Percentiles rank a stretch among this genome's conserved stretches.
phyloP scores from a whole-genome alignment of 2,797 vertebrate species.

The Rhinoraja longicauda region DNA sequence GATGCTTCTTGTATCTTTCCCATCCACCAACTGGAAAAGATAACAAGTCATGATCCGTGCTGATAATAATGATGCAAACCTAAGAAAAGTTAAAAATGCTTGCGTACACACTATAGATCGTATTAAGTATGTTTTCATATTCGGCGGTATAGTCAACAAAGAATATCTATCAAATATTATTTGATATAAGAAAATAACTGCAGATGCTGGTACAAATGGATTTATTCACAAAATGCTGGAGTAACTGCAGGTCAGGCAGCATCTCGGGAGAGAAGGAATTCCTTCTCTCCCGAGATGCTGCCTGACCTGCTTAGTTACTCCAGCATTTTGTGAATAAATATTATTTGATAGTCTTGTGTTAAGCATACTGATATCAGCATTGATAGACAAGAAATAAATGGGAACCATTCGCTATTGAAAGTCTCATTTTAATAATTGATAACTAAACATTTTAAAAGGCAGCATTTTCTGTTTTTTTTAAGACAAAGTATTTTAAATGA shows the following conservation, averaged over 20 bases:
- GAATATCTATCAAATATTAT: not conserved
- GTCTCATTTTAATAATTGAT: not conserved
- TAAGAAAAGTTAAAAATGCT: not conserved
- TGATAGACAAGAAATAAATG: not conserved
- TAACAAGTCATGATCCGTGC: constrained; percentile 37
- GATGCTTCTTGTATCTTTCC: constrained; percentile 53
- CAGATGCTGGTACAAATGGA: too few species aligned
- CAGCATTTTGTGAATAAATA: too few species aligned
- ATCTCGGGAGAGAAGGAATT: too few species aligned
- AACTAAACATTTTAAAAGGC: too few species aligned
- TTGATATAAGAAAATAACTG: too few species aligned
- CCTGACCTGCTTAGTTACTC: too few species aligned
- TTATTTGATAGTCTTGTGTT: not conserved
- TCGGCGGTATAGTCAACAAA: not conserved
- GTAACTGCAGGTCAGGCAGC: too few species aligned
- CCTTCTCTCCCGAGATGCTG: too few species aligned
- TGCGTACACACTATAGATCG: not conserved
- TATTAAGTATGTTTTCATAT: not conserved
- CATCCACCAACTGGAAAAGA: constrained; percentile 58
- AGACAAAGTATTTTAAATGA: not conserved
- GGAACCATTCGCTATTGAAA: not conserved
- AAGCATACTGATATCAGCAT: too few species aligned
- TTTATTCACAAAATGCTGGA: too few species aligned
- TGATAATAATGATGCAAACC: not conserved
- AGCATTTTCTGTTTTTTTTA: too few species aligned